Conservation (phyloP, 2,113 vertebrate genomes). For the Pardalotus punctatus region DNA sequence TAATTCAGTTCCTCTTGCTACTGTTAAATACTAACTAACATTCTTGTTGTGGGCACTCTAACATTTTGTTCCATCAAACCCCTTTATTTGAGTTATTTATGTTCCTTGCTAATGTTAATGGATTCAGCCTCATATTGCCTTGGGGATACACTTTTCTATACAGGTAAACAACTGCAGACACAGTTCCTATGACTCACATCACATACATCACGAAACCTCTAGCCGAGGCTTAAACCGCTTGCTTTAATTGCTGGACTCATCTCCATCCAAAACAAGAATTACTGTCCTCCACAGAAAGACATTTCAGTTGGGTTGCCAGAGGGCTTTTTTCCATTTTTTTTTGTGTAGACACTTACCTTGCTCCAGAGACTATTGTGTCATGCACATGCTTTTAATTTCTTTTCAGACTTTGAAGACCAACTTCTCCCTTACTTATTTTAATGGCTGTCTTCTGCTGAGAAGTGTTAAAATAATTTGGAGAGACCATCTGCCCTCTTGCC, state of each 20-base stretch:
- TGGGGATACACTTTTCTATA: background rate
- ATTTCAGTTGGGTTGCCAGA: background rate
- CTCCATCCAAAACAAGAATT: background rate
- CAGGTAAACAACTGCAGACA: background rate
- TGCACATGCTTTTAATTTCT: background rate
- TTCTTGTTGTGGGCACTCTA: background rate
- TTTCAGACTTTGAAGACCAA: background rate
- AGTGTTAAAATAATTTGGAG: background rate
- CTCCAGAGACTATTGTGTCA: background rate
- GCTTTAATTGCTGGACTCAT: background rate
- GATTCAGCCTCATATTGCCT: background rate
- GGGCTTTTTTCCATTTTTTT: background rate
- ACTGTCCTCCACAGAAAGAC: background rate
- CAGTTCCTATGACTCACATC: background rate
- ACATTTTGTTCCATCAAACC: background rate
- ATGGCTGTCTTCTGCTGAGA: background rate
- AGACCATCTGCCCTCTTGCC: constrained; percentile 10
- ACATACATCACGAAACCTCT: background rate
- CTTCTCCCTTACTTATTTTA: background rate
- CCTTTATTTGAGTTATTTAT: background rate
- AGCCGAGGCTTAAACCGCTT: background rate
- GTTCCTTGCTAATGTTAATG: background rate
- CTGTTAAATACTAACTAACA: background rate
- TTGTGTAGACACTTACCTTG: background rate
- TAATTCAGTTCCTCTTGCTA: background rate